Percentiles rank a stretch among this genome's conserved stretches.
Conservation (phyloP, 2,888 invertebrate species). For the Aquatica leii region DNA sequence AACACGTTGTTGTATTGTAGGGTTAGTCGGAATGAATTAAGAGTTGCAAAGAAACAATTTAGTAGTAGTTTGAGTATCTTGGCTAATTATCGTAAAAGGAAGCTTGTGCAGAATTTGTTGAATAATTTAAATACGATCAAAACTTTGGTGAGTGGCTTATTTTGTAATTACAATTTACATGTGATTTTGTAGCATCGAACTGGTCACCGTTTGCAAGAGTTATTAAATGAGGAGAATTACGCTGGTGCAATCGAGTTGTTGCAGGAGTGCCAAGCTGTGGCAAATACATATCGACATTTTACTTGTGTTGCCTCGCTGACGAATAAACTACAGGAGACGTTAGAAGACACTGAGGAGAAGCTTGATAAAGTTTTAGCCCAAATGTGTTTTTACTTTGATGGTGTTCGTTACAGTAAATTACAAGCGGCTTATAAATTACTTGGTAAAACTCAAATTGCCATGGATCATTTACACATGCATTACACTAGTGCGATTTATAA, state of each 20-base stretch:
- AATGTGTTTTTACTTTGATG: constrained; percentile 78
- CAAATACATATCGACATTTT: constrained; percentile 85
- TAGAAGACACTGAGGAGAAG: constrained; percentile 91
- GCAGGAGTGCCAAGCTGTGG: constrained; percentile 86
- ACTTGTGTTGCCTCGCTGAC: constrained; percentile 90
- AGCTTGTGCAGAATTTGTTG: constrained; percentile 81
- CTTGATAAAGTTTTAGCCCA: constrained; percentile 86
- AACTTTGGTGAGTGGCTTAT: constrained; percentile 68
- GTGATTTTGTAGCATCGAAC: constrained; percentile 79
- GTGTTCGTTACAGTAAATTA: constrained; percentile 79
- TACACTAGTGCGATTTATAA: constrained; percentile 92
- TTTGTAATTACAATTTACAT: background rate
- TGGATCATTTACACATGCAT: constrained; percentile 93
- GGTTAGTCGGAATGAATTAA: constrained; percentile 75
- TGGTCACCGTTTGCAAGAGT: constrained; percentile 82
- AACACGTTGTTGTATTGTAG: constrained; percentile 76
- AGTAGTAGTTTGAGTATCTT: constrained; percentile 88
- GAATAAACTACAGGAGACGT: constrained; percentile 87
- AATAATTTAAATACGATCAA: constrained; percentile 82
- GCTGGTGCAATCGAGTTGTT: constrained; percentile 90
- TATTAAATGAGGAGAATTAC: constrained; percentile 85
- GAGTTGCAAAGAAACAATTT: constrained; percentile 81
- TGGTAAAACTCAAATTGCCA: constrained; percentile 88
- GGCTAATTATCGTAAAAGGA: constrained; percentile 89
- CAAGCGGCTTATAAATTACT: constrained; percentile 88